Evolutionary conservation across 2,113 vertebrate genomes (phyloP), one percentile per base, ranked within the genome.

Genomic region (Aramus guarauna): DNA sequence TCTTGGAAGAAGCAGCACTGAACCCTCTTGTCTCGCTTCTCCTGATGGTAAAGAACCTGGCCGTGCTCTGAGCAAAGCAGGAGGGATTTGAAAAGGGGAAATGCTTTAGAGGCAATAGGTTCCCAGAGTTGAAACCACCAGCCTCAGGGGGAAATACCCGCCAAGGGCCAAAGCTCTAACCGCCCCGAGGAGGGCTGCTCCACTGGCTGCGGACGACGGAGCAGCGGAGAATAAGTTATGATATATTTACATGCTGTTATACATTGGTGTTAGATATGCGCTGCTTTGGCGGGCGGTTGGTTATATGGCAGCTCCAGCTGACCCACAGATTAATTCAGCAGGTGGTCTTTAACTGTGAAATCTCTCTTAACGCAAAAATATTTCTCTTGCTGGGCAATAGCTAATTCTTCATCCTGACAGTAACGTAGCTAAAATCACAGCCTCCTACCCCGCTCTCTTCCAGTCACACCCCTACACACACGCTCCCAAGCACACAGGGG

Each of bases 311-410:
- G 81, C 71, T 93, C 76, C 41, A 56, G 68, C 37, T 96, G 95
- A 96, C 92, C 97, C 85, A 37, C 64, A 79, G 94, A 94, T 96
- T 95, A 95, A 96, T 96, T 81, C 95, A 67, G 66, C 84, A 75
- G 88, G 32, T 66, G 94, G 91, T 85, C 93, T 62, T 91, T 41
- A 88, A 89, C 96, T 76, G 82, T 26, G 63, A 88, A 94, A 83
- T 90, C 96, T 94, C 84, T 90, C 89, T 81, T 95, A 93, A 84
- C 8, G 12, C 72, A 94, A 81, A 91, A 95, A 76, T 93, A 56
- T 95, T 97, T 95, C 87, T 81, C 92, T 83, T 64, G 63, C 82
- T 83, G 85, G 85, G 67, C 53, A 85, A 27, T 23, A 75, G 82
- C 77, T 93, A 73, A 92, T 95, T 91, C 94, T 91, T 98, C 96